Conservation (phyloP, 2,113 vertebrate genomes). For the Phodopus roborovskii region DNA sequence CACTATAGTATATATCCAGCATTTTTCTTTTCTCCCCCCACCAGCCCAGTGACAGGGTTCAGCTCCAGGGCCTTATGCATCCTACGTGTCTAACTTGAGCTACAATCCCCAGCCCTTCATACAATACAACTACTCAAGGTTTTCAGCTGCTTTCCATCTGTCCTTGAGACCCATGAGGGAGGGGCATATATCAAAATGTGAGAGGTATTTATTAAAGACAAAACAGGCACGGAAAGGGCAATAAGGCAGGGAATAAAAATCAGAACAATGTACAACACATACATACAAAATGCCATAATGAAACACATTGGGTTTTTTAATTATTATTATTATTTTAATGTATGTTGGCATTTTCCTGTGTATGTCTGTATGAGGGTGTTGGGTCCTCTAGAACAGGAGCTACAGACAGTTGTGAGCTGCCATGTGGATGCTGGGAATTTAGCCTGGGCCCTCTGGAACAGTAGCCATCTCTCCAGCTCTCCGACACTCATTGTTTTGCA, state of each 20-base stretch:
- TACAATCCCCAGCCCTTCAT: neutral
- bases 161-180: conserved; percentile 16
- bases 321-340: no score
- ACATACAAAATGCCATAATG: neutral
- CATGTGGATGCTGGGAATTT: neutral
- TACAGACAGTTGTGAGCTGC: neutral
- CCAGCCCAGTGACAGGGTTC: neutral
- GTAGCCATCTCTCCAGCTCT: neutral
- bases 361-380: neutral
- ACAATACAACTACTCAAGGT: neutral
- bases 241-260: no score
- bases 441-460: neutral
- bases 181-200: conserved; percentile 9
- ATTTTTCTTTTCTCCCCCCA: no score
- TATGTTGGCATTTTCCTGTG: neutral
- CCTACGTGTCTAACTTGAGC: neutral
- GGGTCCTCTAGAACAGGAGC: neutral
- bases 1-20: neutral
- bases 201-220: conserved; percentile 49
- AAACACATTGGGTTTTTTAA: neutral
- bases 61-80: neutral
- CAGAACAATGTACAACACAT: neutral
- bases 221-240: neutral
- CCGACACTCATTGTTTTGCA: neutral
- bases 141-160: conserved; percentile 29